These are phyloP conservation scores for Perizoma flavofasciatum DNA, from an alignment of 2,888 invertebrate species.

Conservation along the genomic window DNA sequence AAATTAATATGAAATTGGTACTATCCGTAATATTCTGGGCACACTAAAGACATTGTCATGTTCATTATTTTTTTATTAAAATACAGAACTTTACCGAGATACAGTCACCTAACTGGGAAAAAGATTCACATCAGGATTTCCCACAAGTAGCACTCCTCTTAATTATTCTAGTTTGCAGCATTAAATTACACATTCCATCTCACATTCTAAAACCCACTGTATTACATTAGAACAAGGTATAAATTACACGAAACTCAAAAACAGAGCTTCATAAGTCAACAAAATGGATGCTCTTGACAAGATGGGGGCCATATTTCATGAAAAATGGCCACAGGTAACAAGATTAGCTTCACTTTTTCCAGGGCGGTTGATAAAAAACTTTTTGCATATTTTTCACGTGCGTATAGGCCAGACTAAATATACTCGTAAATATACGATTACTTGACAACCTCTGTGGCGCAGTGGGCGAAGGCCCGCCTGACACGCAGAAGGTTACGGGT, in stretches of 20 bases:
- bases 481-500: too few relatives aligned
- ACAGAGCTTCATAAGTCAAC: constrained; percentile 51
- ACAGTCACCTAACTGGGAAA: constrained; percentile 1
- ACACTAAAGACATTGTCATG: too few relatives aligned
- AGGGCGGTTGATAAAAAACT: constrained; percentile 43
- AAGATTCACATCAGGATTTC: constrained; percentile 2
- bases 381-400: constrained; percentile 7
- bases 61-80: too few relatives aligned
- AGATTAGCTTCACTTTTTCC: constrained; percentile 56
- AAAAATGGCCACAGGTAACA: constrained; percentile 58
- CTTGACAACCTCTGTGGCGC: too few relatives aligned
- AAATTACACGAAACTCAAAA: constrained; percentile 20
- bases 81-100: too few relatives aligned
- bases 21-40: too few relatives aligned
- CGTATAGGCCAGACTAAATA: too few relatives aligned
- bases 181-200: constrained; percentile 8
- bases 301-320: constrained; percentile 59
- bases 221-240: not conserved
- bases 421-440: too few relatives aligned
- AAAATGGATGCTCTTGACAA: constrained; percentile 60
- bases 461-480: too few relatives aligned
- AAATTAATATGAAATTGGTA: too few relatives aligned
- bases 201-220: constrained; percentile 23
- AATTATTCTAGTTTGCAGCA: constrained; percentile 23
- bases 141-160: constrained; percentile 13